Percentiles rank a stretch among this genome's conserved stretches.
phyloP scores from a whole-genome alignment of 2,113 vertebrate species.

The Hydrolagus affinis region DNA sequence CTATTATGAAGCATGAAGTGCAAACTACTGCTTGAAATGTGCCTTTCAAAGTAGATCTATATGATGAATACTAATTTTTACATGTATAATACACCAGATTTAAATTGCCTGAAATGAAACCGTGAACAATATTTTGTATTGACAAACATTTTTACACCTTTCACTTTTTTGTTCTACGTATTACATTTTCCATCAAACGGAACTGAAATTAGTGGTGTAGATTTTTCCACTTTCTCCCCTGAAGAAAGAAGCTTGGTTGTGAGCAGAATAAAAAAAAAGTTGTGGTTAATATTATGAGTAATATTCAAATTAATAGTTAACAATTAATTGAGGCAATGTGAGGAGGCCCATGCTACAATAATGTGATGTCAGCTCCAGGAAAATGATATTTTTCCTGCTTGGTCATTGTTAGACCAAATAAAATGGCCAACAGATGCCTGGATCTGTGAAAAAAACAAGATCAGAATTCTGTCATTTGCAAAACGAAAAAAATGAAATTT shows the following conservation, averaged over 20 bases:
- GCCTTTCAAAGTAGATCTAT: not conserved
- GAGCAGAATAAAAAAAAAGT: not conserved
- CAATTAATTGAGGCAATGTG: no score
- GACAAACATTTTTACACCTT: no score
- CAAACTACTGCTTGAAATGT: slow-evolving; percentile 12
- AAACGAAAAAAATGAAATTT: no score
- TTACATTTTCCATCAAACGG: not conserved
- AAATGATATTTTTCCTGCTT: no score
- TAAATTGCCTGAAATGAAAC: not conserved
- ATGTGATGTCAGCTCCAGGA: not conserved
- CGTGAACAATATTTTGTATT: not conserved
- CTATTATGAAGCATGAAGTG: not conserved
- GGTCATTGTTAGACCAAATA: no score
- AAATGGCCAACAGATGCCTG: no score
- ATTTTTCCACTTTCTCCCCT: not conserved
- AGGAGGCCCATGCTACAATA: not conserved
- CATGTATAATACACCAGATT: not conserved
- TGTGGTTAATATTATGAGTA: not conserved
- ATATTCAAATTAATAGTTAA: no score
- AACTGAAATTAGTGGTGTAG: not conserved
- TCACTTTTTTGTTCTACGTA: not conserved
- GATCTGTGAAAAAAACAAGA: no score
- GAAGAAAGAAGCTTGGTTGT: not conserved
- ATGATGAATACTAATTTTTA: not conserved
- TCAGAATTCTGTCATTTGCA: no score